Conservation (phyloP, 1,140 invertebrate species). For the Chironomus striatipennis region DNA sequence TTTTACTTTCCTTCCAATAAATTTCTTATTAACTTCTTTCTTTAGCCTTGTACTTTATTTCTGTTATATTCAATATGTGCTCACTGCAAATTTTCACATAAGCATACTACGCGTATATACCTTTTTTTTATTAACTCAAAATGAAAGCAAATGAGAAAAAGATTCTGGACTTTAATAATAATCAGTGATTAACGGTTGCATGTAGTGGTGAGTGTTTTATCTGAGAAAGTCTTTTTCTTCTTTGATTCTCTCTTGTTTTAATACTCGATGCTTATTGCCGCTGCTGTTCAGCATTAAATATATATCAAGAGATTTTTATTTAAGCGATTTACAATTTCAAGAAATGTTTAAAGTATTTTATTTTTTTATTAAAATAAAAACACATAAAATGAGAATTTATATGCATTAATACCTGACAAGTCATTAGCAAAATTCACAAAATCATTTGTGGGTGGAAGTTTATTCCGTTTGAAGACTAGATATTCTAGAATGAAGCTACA, state of each 20-base stretch:
- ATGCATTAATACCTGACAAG: no score
- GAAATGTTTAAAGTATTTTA: no score
- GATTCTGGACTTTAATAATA: slow-evolving; percentile 2
- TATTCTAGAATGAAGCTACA: no score
- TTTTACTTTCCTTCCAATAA: slow-evolving; percentile 3
- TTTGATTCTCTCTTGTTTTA: not conserved
- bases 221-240: not conserved
- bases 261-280: not conserved
- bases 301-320: not conserved
- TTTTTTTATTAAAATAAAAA: no score
- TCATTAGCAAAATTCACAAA: no score
- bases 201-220: slow-evolving; percentile 22
- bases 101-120: not conserved
- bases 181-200: slow-evolving; percentile 1
- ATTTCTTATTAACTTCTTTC: slow-evolving; percentile 9
- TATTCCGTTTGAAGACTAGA: no score
- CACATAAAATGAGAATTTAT: no score
- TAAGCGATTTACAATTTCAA: not conserved
- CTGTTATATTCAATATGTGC: slow-evolving; percentile 5
- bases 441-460: no score
- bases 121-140: not conserved
- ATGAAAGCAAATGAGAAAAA: not conserved
- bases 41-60: not conserved
- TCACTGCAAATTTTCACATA: not conserved
- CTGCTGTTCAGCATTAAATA: not conserved